Conservation (phyloP, 1,140 invertebrate genomes). For the Acyrthosiphon pisum region DNA sequence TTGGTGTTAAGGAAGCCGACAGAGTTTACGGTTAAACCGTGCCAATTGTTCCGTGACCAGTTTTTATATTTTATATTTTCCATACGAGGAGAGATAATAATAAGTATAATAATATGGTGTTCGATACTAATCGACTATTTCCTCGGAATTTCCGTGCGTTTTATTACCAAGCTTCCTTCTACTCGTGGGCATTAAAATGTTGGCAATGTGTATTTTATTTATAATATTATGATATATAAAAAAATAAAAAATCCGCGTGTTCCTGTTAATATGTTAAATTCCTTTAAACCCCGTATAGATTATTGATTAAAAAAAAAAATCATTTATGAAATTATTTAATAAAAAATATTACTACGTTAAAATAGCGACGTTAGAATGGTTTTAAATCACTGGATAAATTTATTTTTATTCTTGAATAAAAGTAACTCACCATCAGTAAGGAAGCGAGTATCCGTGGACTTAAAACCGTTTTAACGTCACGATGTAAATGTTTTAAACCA, state of each 20-base stretch:
- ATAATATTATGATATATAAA: background rate
- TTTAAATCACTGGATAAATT: too few species aligned
- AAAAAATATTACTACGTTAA: too few species aligned
- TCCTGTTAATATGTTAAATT: background rate
- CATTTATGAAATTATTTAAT: background rate
- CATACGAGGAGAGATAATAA: background rate
- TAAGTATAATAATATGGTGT: background rate
- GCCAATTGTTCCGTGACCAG: constrained; percentile 12
- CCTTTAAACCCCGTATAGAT: background rate
- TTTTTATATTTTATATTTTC: constrained; percentile 17
- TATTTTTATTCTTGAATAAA: too few species aligned
- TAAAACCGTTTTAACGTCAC: too few species aligned
- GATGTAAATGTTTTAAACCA: too few species aligned
- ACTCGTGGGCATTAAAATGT: background rate
- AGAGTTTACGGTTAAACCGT: background rate
- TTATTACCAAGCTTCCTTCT: background rate
- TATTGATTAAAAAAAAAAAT: background rate
- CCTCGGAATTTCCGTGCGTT: background rate
- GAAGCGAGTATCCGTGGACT: too few species aligned
- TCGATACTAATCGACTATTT: background rate
- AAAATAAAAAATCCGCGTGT: background rate
- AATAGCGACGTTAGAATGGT: too few species aligned
- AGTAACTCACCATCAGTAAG: too few species aligned
- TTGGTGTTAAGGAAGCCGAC: constrained; percentile 23
- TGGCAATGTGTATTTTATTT: background rate